A percentile compares a stretch with the other conserved stretches of the same genome.
phyloP scores from a whole-genome alignment of 2,113 vertebrate species.

The Caloenas nicobarica region DNA sequence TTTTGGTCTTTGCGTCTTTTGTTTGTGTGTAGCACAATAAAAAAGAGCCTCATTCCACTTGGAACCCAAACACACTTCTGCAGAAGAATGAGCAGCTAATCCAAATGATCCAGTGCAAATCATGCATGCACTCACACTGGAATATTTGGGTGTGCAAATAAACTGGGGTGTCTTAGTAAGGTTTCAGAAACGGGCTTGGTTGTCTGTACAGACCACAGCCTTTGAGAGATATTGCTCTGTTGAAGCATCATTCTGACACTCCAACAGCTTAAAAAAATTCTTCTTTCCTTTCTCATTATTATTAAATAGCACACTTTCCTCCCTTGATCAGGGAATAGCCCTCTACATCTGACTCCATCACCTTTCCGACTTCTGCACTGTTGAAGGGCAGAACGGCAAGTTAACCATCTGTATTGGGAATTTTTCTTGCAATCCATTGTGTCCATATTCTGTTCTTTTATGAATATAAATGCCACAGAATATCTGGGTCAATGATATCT shows the following conservation, averaged over 20 bases:
- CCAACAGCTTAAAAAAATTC: neutral
- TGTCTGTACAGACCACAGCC: neutral
- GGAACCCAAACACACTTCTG: neutral
- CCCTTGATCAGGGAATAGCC: slow-evolving; percentile 58
- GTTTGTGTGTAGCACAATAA: neutral
- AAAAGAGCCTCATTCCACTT: neutral
- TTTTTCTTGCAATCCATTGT: slow-evolving; percentile 51
- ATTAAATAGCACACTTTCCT: slow-evolving; percentile 52
- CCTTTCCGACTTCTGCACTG: slow-evolving; percentile 50
- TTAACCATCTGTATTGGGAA: slow-evolving; percentile 66
- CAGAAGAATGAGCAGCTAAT: neutral
- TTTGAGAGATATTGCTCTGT: neutral
- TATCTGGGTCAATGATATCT: slow-evolving; percentile 69
- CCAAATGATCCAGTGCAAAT: neutral
- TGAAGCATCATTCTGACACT: neutral
- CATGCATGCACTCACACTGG: neutral
- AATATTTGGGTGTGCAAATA: neutral
- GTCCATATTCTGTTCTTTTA: slow-evolving; percentile 44
- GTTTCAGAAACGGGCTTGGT: neutral
- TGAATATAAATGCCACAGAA: slow-evolving; percentile 64
- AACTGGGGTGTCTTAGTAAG: neutral
- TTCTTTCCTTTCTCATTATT: slow-evolving; percentile 47
- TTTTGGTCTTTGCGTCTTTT: neutral
- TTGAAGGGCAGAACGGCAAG: slow-evolving; percentile 33
- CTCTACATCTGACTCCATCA: slow-evolving; percentile 63